Evolutionary conservation across 2,113 vertebrate species (phyloP).

Genomic region (Ceuthmochares aereus): DNA sequence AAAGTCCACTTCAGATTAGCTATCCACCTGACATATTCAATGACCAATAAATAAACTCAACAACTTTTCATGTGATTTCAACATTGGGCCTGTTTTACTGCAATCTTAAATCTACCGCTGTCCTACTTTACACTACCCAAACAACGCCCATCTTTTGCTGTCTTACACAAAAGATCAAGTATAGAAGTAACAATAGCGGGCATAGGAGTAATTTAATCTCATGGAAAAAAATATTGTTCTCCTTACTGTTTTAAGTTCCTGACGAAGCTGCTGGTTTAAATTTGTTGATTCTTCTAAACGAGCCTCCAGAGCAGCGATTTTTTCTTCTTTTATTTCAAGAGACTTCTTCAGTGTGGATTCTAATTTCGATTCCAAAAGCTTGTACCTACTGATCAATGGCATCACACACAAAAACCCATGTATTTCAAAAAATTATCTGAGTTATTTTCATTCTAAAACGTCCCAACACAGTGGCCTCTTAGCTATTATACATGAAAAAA

Average conservation of each 20-base stretch:
- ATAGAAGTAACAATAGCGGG: neutral
- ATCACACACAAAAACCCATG: neutral
- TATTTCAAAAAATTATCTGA: neutral
- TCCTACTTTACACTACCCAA: neutral
- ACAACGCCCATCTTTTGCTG: neutral
- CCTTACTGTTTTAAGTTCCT: slow-evolving; percentile 96
- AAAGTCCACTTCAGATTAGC: neutral
- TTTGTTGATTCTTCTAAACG: slow-evolving; percentile 97
- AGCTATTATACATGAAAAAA: neutral
- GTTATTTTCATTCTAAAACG: neutral
- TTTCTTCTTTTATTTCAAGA: slow-evolving; percentile 98
- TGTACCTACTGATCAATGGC: slow-evolving; percentile 83
- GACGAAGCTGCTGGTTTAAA: slow-evolving; percentile 95
- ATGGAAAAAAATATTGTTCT: neutral
- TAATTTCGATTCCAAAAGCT: slow-evolving; percentile 93
- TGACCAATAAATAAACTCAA: neutral
- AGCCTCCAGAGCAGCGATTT: slow-evolving; percentile 96
- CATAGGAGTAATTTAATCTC: neutral
- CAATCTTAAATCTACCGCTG: neutral
- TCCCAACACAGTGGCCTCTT: neutral
- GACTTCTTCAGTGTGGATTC: slow-evolving; percentile 96
- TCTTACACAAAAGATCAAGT: neutral
- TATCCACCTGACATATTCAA: neutral
- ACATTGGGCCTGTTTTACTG: neutral
- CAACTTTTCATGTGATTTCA: neutral